Conservation (phyloP, 2,797 vertebrate genomes). For the Hydrocynus forskahlii region DNA sequence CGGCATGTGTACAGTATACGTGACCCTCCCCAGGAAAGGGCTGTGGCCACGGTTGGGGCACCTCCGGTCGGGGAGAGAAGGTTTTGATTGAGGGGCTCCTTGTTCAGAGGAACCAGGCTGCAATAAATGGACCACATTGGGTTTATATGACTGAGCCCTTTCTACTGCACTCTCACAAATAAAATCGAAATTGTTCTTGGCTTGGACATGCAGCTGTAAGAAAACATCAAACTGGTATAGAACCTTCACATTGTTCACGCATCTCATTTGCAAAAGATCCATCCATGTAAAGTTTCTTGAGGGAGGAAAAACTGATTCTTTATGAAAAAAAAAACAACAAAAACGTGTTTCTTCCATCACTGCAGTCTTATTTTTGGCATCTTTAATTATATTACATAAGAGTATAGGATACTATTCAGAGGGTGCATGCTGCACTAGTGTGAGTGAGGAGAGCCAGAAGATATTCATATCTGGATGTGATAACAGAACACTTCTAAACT, state of each 20-base stretch:
- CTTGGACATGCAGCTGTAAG: neutral
- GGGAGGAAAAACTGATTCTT: neutral
- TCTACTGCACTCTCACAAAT: neutral
- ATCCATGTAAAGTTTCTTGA: neutral
- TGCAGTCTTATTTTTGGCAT: neutral
- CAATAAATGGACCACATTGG: constrained; percentile 19
- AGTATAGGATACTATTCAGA: neutral
- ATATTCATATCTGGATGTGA: neutral
- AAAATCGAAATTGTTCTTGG: neutral
- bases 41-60: constrained; percentile 62
- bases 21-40: constrained; percentile 67
- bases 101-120: constrained; percentile 25
- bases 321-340: too few relatives aligned
- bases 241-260: neutral
- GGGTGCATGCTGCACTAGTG: neutral
- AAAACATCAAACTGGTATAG: neutral
- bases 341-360: too few relatives aligned
- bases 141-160: constrained; percentile 17
- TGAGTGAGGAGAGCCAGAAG: neutral
- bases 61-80: constrained; percentile 57
- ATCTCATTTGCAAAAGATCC: neutral
- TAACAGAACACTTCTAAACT: too few relatives aligned
- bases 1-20: constrained; percentile 72
- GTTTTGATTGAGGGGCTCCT: constrained; percentile 33
- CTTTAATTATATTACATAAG: neutral